Evolutionary conservation across 2,797 vertebrate species (phyloP).

Genomic region (Carapus acus): DNA sequence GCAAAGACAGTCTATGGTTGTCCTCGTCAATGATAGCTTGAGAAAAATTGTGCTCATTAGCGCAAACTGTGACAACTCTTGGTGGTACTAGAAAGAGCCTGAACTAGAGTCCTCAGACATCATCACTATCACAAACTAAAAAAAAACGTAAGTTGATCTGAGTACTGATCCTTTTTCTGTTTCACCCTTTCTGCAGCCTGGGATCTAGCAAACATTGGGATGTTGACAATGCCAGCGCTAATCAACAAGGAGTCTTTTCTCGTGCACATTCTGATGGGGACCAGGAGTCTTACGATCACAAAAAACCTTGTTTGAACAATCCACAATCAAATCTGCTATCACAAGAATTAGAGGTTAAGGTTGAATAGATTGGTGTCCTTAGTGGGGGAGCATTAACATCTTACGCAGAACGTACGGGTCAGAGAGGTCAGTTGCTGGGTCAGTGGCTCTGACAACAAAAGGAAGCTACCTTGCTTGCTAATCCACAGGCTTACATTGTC

Average conservation of each 20-base stretch:
- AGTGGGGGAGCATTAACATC: constrained; percentile 11
- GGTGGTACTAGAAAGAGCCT: constrained; percentile 28
- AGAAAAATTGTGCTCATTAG: constrained; percentile 44
- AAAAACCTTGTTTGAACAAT: too few relatives aligned
- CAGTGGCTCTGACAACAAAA: constrained; percentile 38
- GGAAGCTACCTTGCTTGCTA: constrained; percentile 20
- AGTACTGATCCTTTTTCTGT: too few relatives aligned
- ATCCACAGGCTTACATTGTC: constrained; percentile 11
- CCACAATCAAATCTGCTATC: neutral
- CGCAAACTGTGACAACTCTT: constrained; percentile 17
- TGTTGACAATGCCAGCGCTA: too few relatives aligned
- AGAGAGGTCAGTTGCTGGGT: constrained; percentile 16
- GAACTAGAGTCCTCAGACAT: constrained; percentile 18
- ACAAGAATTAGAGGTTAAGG: constrained; percentile 23
- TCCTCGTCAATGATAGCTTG: constrained; percentile 4
- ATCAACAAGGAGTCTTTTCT: too few relatives aligned
- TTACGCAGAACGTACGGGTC: constrained; percentile 21
- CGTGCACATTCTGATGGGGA: too few relatives aligned
- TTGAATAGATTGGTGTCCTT: constrained; percentile 6
- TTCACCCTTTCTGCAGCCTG: too few relatives aligned
- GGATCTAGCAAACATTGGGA: too few relatives aligned
- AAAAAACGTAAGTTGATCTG: too few relatives aligned
- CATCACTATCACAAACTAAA: constrained; percentile 12
- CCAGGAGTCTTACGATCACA: too few relatives aligned
- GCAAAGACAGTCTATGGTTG: constrained; percentile 16